These are phyloP conservation scores for Strongylocentrotus purpuratus DNA, from an alignment of 35 echinoderm and acorn worm species.

Conservation along the genomic window DNA sequence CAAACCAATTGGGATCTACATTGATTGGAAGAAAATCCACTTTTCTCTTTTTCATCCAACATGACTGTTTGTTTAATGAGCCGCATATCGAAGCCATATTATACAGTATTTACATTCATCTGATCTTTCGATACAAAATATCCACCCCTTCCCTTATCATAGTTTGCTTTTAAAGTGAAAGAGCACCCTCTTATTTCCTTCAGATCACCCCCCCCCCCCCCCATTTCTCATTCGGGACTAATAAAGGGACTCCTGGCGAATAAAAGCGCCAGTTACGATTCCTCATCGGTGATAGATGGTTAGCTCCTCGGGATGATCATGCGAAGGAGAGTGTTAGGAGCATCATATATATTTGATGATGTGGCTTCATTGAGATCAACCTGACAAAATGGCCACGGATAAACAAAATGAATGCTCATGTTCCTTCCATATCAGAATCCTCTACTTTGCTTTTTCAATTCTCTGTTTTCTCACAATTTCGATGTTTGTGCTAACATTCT, in stretches of 20 bases:
- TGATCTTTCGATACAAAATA: no score
- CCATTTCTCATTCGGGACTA: background rate
- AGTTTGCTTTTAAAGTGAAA: background rate
- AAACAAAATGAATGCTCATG: background rate
- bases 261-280: background rate
- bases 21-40: no score
- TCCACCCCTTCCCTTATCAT: background rate
- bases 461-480: background rate
- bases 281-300: background rate
- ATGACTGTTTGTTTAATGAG: no score
- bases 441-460: conserved; percentile 34
- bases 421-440: conserved; percentile 38
- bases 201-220: background rate
- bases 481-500: conserved; percentile 31
- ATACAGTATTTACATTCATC: no score
- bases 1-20: no score
- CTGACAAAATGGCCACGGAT: conserved; percentile 39
- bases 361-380: background rate
- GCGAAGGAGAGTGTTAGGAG: background rate
- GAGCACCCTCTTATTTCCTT: background rate
- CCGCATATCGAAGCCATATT: no score
- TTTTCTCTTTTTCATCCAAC: no score
- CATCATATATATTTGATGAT: background rate
- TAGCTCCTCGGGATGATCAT: no score
- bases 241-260: background rate